Conservation (phyloP, 2,797 vertebrate genomes). For the Artibeus lituratus region DNA sequence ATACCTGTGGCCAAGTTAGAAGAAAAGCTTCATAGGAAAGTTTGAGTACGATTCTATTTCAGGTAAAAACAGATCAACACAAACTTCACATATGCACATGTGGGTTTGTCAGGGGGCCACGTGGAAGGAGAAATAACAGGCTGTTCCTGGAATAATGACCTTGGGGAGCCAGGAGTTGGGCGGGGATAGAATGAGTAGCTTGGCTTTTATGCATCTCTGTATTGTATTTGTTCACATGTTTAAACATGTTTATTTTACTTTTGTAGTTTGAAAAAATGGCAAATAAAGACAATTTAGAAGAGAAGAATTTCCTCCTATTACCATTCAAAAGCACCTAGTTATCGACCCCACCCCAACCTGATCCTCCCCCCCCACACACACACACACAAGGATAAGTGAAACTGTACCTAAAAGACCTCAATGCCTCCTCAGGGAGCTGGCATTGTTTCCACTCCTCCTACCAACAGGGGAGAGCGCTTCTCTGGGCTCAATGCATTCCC, state of each 20-base stretch:
- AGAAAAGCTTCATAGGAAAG: neutral
- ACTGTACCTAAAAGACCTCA: neutral
- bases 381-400: too few relatives aligned
- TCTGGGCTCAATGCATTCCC: neutral
- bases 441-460: neutral
- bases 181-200: neutral
- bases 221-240: neutral
- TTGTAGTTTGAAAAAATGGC: neutral
- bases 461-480: neutral
- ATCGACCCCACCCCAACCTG: too few relatives aligned
- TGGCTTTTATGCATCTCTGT: neutral
- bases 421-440: too few relatives aligned
- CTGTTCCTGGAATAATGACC: neutral
- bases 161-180: neutral
- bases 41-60: neutral
- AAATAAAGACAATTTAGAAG: neutral
- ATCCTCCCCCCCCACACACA: fast-evolving
- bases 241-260: neutral
- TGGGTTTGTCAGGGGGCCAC: neutral
- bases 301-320: neutral
- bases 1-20: neutral
- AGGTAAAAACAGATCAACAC: neutral
- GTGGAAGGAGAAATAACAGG: neutral
- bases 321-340: neutral
- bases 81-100: neutral